These are phyloP conservation scores for Megaceryle torquata DNA, from an alignment of 2,113 vertebrate genomes.

Conservation along the genomic window DNA sequence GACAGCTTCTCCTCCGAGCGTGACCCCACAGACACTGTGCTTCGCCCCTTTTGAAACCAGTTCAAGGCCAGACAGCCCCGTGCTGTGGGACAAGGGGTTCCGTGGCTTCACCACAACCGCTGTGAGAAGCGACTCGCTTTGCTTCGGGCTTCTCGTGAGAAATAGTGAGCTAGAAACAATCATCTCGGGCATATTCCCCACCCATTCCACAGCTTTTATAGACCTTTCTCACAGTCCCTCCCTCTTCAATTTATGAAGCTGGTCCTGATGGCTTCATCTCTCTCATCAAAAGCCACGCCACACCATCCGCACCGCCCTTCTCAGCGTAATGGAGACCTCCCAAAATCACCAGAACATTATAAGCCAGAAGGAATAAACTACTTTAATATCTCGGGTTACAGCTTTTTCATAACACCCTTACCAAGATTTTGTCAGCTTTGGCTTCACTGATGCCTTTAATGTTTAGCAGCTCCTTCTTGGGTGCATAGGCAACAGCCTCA, in stretches of 20 bases:
- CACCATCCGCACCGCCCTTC: background rate
- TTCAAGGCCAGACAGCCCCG: background rate
- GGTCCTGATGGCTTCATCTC: fast-evolving
- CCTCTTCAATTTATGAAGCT: background rate
- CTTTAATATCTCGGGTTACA: background rate
- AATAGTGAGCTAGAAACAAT: background rate
- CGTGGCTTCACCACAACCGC: too few relatives aligned
- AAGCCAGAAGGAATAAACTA: background rate
- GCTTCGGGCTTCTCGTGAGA: background rate
- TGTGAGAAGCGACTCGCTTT: background rate
- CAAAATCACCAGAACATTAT: background rate
- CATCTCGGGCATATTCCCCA: background rate
- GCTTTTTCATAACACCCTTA: slow-evolving; percentile 62
- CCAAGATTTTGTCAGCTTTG: slow-evolving; percentile 95
- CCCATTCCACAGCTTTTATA: background rate
- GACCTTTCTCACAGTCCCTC: background rate
- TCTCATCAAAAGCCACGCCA: background rate
- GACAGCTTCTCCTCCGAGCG: fast-evolving
- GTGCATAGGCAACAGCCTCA: slow-evolving; percentile 93
- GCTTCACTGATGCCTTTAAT: slow-evolving; percentile 98
- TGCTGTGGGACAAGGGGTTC: background rate
- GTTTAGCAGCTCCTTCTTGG: slow-evolving; percentile 94
- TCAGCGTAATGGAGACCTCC: background rate
- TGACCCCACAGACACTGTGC: background rate
- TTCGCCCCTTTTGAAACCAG: background rate